phyloP scores from a whole-genome alignment of 2,797 vertebrate genomes.

The Myripristis jacobus region DNA sequence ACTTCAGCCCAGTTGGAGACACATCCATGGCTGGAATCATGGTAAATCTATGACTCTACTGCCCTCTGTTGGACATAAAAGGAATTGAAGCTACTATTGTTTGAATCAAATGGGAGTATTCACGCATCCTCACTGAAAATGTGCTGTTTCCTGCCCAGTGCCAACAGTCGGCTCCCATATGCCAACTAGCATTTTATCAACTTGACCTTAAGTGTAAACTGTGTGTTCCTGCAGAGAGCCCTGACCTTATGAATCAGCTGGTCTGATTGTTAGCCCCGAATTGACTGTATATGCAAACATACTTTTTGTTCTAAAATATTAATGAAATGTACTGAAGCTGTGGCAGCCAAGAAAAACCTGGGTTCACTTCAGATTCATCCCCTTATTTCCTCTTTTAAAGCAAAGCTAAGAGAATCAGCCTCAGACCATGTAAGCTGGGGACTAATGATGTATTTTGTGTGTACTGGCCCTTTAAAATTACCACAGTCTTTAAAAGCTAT shows the following conservation, averaged over 20 bases:
- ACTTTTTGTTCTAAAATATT: slow-evolving; percentile 28
- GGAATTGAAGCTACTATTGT: slow-evolving; percentile 2
- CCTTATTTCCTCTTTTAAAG: slow-evolving; percentile 14
- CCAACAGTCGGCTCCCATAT: neutral
- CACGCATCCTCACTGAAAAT: no score
- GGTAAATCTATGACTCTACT: slow-evolving; percentile 9
- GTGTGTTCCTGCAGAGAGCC: slow-evolving; percentile 42
- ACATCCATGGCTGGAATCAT: slow-evolving; percentile 12
- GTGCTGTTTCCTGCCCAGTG: no score
- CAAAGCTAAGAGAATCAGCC: no score
- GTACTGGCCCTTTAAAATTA: slow-evolving; percentile 25
- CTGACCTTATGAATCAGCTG: slow-evolving; percentile 75
- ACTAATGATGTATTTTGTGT: slow-evolving; percentile 9
- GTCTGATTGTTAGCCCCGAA: slow-evolving; percentile 71
- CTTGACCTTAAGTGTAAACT: slow-evolving; percentile 9
- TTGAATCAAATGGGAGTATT: neutral
- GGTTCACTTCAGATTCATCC: slow-evolving; percentile 3
- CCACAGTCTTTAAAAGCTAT: slow-evolving; percentile 26
- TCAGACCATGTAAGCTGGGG: neutral
- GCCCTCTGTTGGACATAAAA: slow-evolving; percentile 64
- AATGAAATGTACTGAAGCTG: neutral
- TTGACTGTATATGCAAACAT: slow-evolving; percentile 65
- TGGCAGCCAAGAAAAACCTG: no score
- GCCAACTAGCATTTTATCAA: slow-evolving; percentile 10
- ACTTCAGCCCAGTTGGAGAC: neutral